These are phyloP conservation scores for Aphaenogaster floridana DNA, from an alignment of 1,140 invertebrate species.

Conservation along the genomic window DNA sequence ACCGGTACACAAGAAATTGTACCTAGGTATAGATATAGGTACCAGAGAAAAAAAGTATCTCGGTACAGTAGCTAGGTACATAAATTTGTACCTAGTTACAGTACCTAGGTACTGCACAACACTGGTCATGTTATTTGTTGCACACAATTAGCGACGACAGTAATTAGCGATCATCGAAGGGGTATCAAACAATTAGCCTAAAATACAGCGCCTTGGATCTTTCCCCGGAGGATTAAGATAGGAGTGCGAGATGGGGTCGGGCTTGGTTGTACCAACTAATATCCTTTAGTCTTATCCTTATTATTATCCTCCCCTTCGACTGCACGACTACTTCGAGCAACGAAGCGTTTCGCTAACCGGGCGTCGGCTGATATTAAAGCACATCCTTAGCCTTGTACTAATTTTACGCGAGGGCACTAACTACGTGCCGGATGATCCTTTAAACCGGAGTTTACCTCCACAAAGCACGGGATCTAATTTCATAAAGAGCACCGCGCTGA, in stretches of 20 bases:
- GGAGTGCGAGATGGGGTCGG: conserved; percentile 43
- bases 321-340: conserved; percentile 61
- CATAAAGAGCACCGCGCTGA: neutral
- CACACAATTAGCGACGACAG: conserved; percentile 43
- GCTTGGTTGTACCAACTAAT: conserved; percentile 80
- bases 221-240: conserved; percentile 51
- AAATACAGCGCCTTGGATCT: conserved; percentile 58
- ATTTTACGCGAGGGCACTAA: conserved; percentile 72
- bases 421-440: conserved; percentile 73
- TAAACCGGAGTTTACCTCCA: conserved; percentile 67
- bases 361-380: conserved; percentile 78
- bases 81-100: too few relatives aligned
- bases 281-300: conserved; percentile 83
- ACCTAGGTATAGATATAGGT: too few relatives aligned
- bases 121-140: neutral
- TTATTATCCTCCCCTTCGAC: conserved; percentile 79
- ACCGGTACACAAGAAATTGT: too few relatives aligned
- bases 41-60: too few relatives aligned
- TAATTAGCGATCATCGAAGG: conserved; percentile 60
- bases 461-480: conserved; percentile 41
- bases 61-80: too few relatives aligned
- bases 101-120: too few relatives aligned
- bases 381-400: conserved; percentile 76
- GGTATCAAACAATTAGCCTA: conserved; percentile 82
- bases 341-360: conserved; percentile 63